A percentile compares a stretch with the other conserved stretches of the same genome.
These are phyloP conservation scores for Chascanopsetta lugubris DNA, from an alignment of 2,113 vertebrate species.

Conservation along the genomic window DNA sequence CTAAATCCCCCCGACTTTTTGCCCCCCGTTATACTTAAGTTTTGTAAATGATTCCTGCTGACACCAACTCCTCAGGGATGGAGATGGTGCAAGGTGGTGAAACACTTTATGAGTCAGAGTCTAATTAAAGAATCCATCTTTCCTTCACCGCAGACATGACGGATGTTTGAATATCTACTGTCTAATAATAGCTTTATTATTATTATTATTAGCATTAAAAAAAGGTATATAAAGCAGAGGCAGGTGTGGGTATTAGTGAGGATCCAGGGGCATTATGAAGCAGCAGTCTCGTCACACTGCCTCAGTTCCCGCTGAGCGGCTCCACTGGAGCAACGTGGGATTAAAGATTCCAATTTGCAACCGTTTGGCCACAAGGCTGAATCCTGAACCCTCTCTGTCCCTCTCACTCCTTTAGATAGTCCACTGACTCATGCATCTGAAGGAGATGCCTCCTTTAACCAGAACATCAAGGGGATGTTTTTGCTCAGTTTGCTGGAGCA, in stretches of 20 bases:
- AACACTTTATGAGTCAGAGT: conserved; percentile 8
- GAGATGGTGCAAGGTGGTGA: conserved; percentile 45
- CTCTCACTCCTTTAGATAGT: conserved; percentile 19
- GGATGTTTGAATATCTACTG: not conserved
- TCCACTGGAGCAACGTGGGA: conserved; percentile 48
- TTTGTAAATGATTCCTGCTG: conserved; percentile 22
- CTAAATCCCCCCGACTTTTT: conserved; percentile 4
- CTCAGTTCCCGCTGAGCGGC: conserved; percentile 28
- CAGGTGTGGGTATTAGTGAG: not conserved
- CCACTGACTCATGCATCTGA: conserved; percentile 5
- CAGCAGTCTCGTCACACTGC: not conserved
- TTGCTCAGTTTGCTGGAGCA: too few species aligned
- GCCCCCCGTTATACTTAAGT: conserved; percentile 1
- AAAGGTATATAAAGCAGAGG: not conserved
- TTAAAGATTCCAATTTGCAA: conserved; percentile 59
- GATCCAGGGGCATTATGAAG: not conserved
- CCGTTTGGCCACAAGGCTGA: conserved; percentile 32
- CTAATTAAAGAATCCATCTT: not conserved
- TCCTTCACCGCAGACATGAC: conserved; percentile 3
- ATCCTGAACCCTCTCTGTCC: conserved; percentile 34
- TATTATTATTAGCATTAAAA: not conserved
- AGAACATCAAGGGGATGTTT: not conserved
- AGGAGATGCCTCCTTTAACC: not conserved
- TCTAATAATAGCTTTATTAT: not conserved
- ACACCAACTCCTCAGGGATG: conserved; percentile 6